Evolutionary conservation across 2,888 invertebrate species (phyloP).

Genomic region (Ametastegia equiseti): DNA sequence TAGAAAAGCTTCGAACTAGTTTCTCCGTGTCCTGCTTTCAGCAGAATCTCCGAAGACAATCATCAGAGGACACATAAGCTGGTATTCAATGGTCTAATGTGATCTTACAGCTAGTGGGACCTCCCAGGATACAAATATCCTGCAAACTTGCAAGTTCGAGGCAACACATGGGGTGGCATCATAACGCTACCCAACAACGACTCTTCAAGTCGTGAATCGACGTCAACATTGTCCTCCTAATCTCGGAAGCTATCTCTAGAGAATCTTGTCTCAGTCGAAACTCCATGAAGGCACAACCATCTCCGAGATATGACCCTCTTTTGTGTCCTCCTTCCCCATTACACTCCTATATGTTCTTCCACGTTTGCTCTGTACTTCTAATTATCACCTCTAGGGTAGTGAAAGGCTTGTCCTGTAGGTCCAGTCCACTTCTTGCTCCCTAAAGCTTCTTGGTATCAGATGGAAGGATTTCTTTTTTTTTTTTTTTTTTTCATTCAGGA

Average conservation of each 20-base stretch:
- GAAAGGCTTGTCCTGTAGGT: too few species aligned
- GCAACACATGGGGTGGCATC: not conserved
- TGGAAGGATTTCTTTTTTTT: not conserved
- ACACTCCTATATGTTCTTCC: not conserved
- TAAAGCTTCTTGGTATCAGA: not conserved
- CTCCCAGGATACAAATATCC: not conserved
- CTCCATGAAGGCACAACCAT: not conserved
- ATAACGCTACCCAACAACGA: not conserved
- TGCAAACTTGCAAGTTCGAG: not conserved
- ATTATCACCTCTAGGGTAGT: slow-evolving; percentile 61
- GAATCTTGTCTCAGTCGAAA: slow-evolving; percentile 40
- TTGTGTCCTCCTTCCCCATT: not conserved
- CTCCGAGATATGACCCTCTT: slow-evolving; percentile 24
- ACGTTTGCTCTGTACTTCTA: slow-evolving; percentile 60
- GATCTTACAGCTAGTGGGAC: not conserved
- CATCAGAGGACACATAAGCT: too few species aligned
- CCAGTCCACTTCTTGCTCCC: too few species aligned
- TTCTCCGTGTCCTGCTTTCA: not conserved
- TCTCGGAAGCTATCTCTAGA: slow-evolving; percentile 24
- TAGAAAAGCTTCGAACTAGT: not conserved
- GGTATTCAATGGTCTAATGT: not conserved
- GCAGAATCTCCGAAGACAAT: too few species aligned
- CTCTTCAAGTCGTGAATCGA: slow-evolving; percentile 6
- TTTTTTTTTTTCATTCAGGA: not conserved
- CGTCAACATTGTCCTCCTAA: slow-evolving; percentile 14